phyloP scores from a whole-genome alignment of 1,140 invertebrate species.

The Cyclina sinensis region DNA sequence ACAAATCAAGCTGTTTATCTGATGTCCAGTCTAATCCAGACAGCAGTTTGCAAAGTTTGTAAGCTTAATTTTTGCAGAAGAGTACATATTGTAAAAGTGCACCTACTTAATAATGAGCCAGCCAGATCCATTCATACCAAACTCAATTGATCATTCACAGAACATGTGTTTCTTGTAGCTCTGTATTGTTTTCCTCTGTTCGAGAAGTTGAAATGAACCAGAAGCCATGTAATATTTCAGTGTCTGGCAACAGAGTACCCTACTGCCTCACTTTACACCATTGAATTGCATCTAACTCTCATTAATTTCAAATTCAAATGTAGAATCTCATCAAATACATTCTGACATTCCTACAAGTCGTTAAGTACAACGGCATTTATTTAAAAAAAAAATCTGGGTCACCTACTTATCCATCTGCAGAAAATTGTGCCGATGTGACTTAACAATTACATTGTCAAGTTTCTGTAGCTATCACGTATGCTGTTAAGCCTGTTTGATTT shows the following conservation, averaged over 20 bases:
- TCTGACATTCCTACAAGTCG: background rate
- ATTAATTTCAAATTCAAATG: constrained; percentile 13
- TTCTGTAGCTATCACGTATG: too few relatives aligned
- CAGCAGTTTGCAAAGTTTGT: too few relatives aligned
- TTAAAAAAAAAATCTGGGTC: background rate
- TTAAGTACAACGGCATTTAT: background rate
- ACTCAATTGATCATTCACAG: background rate
- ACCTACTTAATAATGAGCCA: too few relatives aligned
- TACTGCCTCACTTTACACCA: background rate
- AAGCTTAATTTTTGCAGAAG: too few relatives aligned
- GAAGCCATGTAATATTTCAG: constrained; percentile 1
- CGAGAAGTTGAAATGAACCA: background rate
- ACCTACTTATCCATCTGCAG: background rate
- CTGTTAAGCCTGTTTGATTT: too few relatives aligned
- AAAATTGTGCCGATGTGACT: too few relatives aligned
- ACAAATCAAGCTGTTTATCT: too few relatives aligned
- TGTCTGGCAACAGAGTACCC: background rate
- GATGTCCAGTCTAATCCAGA: too few relatives aligned
- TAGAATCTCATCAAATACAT: background rate
- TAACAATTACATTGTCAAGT: too few relatives aligned
- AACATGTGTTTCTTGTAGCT: background rate
- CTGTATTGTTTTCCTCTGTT: background rate
- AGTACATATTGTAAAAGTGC: too few relatives aligned
- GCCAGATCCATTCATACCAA: background rate
- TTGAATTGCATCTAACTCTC: background rate